Evolutionary conservation across 2,113 vertebrate species (phyloP).

Genomic region (Scytalopus superciliaris): DNA sequence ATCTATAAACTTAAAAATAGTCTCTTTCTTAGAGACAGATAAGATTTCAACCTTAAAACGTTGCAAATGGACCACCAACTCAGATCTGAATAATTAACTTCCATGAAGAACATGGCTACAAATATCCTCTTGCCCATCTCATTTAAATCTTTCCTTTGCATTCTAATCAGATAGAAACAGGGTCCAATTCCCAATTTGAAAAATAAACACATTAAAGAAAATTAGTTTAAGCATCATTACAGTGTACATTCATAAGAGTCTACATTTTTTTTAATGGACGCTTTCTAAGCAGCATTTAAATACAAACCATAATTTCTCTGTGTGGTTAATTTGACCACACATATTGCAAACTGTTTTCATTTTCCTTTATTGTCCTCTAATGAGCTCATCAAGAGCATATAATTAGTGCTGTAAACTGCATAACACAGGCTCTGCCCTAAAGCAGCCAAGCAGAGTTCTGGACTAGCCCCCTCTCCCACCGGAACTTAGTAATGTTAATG

Average conservation of each 20-base stretch:
- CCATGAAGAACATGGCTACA: background rate
- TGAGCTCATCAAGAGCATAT: slow-evolving; percentile 52
- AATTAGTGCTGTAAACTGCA: slow-evolving; percentile 48
- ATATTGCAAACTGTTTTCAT: slow-evolving; percentile 66
- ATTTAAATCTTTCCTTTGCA: background rate
- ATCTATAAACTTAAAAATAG: background rate
- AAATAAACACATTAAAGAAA: slow-evolving; percentile 59
- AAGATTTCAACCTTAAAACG: background rate
- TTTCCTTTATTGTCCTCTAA: slow-evolving; percentile 68
- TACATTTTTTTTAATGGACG: slow-evolving; percentile 10
- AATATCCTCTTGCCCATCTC: background rate
- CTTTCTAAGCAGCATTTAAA: slow-evolving; percentile 38
- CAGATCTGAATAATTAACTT: background rate
- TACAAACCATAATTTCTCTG: slow-evolving; percentile 40
- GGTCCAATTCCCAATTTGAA: slow-evolving; percentile 26
- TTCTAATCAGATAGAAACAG: slow-evolving; percentile 30
- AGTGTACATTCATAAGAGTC: slow-evolving; percentile 7
- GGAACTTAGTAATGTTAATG: background rate
- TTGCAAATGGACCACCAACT: background rate
- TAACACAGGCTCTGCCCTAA: slow-evolving; percentile 36
- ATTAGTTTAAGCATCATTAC: slow-evolving; percentile 49
- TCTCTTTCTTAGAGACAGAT: background rate
- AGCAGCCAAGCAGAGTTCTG: slow-evolving; percentile 39
- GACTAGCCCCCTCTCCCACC: background rate
- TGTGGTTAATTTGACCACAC: slow-evolving; percentile 62